Base-by-base conservation (phyloP, 2,113 vertebrate genomes). In the Pachyramphus minor region DNA sequence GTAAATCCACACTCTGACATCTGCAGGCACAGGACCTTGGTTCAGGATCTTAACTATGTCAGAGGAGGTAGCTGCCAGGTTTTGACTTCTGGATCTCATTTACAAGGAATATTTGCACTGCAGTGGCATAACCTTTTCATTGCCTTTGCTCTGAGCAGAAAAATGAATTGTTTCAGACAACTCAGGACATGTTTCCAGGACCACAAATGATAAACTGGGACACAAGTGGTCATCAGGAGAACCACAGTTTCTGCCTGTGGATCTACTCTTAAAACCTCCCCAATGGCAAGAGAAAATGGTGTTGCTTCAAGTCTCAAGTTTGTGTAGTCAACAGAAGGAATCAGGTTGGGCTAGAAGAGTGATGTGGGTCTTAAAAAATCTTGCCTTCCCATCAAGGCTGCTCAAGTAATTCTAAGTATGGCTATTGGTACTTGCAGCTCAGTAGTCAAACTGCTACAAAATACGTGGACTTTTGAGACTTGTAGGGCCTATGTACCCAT, bases 91-190 rank as follows among this genome's bases (percentile, higher is more conserved):
- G 74, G 59, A 69, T 84, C 79, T 82, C 80, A 94, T 94, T 90
- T 95, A 93, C 93, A 96, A 95, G 88, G 76, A 90, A 90, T 87
- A 78, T 69, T 81, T 89, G 92, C 66, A 55, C 66, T 0, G 0
- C 53, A 28, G 74, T 89, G 90, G 90, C 88, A 89, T 95, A 96
- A 95, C 87, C 96, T 93, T 96, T 93, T 89, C 84, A 90, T 64
- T 64, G 60, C 76, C 80, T 92, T 90, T 86, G 86, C 69, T 93
- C 88, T 73, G 37, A 95, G 49, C 72, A 92, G 74, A 84, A 73
- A 86, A 86, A 84, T 45, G 22, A 66, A 92, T 90, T 92, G 85
- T 71, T 95, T 94, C 60, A 93, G 94, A 95, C 88, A 95, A 73
- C 74, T 58, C 53, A 35, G 84, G 60, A 63, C 47, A 11, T 35